Evolutionary conservation across 53 echinoderm and acorn worm genomes (phyloP), one percentile per base, ranked within the genome.

Genomic region (Apostichopus leukothele): DNA sequence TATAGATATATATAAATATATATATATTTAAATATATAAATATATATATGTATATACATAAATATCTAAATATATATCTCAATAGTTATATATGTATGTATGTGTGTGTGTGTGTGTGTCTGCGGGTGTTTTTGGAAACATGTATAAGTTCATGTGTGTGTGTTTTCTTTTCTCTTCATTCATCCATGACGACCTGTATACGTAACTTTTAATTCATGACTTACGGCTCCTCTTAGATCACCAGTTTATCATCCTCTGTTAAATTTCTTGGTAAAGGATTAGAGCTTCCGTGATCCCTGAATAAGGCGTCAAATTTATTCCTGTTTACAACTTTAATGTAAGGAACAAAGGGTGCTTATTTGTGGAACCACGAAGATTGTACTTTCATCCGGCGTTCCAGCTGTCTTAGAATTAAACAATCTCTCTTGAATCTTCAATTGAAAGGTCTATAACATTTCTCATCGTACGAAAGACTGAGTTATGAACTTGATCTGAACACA

Each of bases 251-350:
- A 21, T n/a, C 54, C 9, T 80, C 80, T 10, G 60, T 57, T 5
- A 80, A 52, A 80, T 19, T 57, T 18, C n/a, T 57, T 21, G 80
- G 80, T 68, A 68, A 5, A 6, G 68, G 68, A 76, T 92, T 87
- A 19, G 75, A 53, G 81, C 89, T 92, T 61, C 79, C 87, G 75
- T 53, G 76, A 75, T 90, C 88, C 22, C 83, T 22, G 57, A 92
- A 92, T 23, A 95, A 76, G 52, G 88, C 93, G 66, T 88, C 90
- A 73, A 88, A 95, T 90, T 95, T 95, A 39, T 92, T 92, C 51
- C 78, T 77, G 14, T 91, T 94, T 52, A 89, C 86, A 9, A 91
- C 91, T 61, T 77, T 59, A 9, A 83, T 26, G 6, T 73, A 75
- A 18, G 91, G 90, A 74, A 92, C 88, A 10, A 74, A 78, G 13